phyloP scores from a whole-genome alignment of 2,113 vertebrate species.

The Nasalis larvatus region DNA sequence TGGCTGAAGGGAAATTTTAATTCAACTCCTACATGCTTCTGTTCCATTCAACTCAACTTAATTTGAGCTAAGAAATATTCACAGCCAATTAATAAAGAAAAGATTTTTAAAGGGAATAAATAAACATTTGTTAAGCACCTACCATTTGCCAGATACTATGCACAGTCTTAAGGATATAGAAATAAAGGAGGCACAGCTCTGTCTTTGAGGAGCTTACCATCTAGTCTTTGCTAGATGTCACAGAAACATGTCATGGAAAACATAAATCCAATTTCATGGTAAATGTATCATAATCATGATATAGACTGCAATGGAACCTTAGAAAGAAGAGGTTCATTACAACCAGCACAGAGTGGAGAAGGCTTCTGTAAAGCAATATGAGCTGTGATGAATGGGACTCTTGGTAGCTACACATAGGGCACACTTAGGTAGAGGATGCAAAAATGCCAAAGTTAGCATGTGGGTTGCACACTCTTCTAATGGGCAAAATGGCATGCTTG shows the following conservation, averaged over 20 bases:
- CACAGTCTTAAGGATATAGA: background rate
- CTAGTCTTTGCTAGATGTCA: background rate
- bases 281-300: background rate
- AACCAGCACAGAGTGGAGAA: background rate
- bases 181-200: background rate
- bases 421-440: background rate
- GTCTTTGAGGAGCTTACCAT: background rate
- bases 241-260: background rate
- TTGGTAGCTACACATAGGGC: background rate
- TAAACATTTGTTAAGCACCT: background rate
- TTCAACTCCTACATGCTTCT: background rate
- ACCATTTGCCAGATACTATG: background rate
- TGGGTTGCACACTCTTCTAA: background rate
- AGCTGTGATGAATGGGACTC: background rate
- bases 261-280: background rate
- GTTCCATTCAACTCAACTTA: slow-evolving; percentile 8
- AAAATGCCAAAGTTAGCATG: background rate
- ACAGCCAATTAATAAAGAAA: background rate
- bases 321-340: background rate
- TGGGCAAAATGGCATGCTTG: background rate
- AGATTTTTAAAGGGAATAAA: background rate
- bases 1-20: background rate
- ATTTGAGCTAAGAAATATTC: slow-evolving; percentile 13
- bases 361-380: background rate
- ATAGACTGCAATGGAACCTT: background rate